phyloP scores from a whole-genome alignment of 2,888 invertebrate genomes.

The Ferrisia virgata region DNA sequence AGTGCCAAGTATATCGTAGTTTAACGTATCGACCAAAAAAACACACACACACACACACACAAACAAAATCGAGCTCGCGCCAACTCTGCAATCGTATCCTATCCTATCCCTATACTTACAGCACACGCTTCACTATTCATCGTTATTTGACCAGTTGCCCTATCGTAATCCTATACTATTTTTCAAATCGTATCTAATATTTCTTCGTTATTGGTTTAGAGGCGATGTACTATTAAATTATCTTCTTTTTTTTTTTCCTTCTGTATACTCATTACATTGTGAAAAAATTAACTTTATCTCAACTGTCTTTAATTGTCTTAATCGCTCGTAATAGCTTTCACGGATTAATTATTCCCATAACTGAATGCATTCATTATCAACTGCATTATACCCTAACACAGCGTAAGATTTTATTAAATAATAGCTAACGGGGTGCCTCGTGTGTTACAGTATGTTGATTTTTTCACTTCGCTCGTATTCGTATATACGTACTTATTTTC shows the following conservation, averaged over 20 bases:
- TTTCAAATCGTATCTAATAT: too few species aligned
- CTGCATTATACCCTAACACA: too few species aligned
- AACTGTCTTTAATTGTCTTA: slow-evolving; percentile 30
- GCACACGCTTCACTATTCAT: too few species aligned
- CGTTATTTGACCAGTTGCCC: too few species aligned
- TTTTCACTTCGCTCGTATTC: neutral
- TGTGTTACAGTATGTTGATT: neutral
- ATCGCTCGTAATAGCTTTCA: slow-evolving; percentile 16
- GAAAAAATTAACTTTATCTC: slow-evolving; percentile 1
- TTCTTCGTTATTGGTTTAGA: too few species aligned
- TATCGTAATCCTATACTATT: neutral
- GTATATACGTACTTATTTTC: too few species aligned
- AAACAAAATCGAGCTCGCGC: neutral
- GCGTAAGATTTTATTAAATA: slow-evolving; percentile 2
- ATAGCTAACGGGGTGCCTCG: slow-evolving; percentile 5
- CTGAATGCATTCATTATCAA: slow-evolving; percentile 21
- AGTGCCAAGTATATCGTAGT: neutral
- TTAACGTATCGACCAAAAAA: too few species aligned
- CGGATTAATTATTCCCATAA: slow-evolving; percentile 25
- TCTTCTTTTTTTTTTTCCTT: too few species aligned
- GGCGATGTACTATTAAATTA: neutral
- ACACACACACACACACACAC: too few species aligned
- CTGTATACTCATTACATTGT: neutral
- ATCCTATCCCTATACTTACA: too few species aligned
- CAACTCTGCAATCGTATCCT: neutral